These are phyloP conservation scores for Zaprionus tsacasi DNA, from an alignment of 1,140 invertebrate genomes.

Conservation along the genomic window DNA sequence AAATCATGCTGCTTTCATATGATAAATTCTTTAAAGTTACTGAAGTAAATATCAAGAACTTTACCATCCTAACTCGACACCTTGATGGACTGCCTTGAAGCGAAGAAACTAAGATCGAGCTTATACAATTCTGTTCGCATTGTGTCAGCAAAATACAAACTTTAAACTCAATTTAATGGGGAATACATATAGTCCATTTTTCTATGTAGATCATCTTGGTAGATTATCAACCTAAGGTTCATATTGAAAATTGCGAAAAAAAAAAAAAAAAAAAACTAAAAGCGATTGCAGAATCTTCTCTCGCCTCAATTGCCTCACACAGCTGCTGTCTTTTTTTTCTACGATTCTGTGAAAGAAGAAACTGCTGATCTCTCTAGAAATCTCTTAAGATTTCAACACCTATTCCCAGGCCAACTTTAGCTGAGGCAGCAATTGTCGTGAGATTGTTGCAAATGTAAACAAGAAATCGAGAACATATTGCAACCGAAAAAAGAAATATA, in stretches of 20 bases:
- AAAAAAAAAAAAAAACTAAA: not conserved
- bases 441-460: slow-evolving; percentile 46
- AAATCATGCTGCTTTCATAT: no score
- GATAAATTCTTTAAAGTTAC: not conserved
- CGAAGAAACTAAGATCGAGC: no score
- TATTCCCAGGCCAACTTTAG: slow-evolving; percentile 42
- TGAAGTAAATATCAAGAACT: not conserved
- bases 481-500: slow-evolving; percentile 35
- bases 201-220: not conserved
- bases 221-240: not conserved
- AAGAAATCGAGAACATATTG: slow-evolving; percentile 50
- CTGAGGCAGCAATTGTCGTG: slow-evolving; percentile 62
- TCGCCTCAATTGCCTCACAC: slow-evolving; percentile 39
- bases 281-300: slow-evolving; percentile 37
- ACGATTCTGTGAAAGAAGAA: slow-evolving; percentile 63
- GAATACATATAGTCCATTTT: not conserved
- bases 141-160: slow-evolving; percentile 3
- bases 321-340: not conserved
- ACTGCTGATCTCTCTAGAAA: slow-evolving; percentile 57
- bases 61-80: not conserved
- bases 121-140: not conserved
- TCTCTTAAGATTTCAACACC: slow-evolving; percentile 61
- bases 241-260: slow-evolving; percentile 1
- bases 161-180: not conserved
- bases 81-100: slow-evolving; percentile 4